Evolutionary conservation across 1,140 invertebrate species (phyloP).

Genomic region (Paracyclopina nana): DNA sequence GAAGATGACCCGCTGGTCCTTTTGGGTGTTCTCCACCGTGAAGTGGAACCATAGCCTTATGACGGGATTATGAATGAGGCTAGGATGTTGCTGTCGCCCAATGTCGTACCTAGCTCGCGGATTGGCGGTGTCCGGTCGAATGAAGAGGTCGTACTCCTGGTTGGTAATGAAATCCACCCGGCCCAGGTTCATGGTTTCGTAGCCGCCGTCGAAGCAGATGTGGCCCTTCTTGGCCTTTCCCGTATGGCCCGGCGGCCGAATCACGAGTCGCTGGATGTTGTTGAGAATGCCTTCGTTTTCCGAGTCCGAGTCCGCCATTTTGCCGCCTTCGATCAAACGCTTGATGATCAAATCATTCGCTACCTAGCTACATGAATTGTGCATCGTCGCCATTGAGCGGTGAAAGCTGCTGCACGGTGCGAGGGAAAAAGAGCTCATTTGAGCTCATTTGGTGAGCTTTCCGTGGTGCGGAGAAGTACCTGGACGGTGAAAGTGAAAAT

Average conservation of each 20-base stretch:
- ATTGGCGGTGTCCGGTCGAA: constrained; percentile 87
- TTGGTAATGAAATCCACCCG: constrained; percentile 80
- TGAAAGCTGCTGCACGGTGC: neutral
- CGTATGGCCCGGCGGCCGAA: constrained; percentile 73
- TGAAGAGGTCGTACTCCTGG: constrained; percentile 86
- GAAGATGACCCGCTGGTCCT: constrained; percentile 73
- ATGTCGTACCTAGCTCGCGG: constrained; percentile 30
- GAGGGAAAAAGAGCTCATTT: neutral
- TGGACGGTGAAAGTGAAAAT: neutral
- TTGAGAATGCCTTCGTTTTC: constrained; percentile 80
- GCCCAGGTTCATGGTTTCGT: constrained; percentile 90
- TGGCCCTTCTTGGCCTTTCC: constrained; percentile 84
- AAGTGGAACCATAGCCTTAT: constrained; percentile 99
- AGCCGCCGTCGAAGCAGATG: constrained; percentile 89
- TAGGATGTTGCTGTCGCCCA: neutral
- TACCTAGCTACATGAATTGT: neutral
- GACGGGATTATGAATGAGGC: too few relatives aligned
- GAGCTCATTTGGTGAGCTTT: neutral
- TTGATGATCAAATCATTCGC: neutral
- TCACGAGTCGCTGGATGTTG: constrained; percentile 73
- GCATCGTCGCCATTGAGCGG: neutral
- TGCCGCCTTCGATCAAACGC: neutral
- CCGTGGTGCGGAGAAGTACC: neutral
- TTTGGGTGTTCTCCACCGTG: constrained; percentile 82
- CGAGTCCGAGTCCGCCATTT: constrained; percentile 39